These are phyloP conservation scores for Rhynchophorus ferrugineus DNA, from an alignment of 1,140 invertebrate species.

Conservation along the genomic window DNA sequence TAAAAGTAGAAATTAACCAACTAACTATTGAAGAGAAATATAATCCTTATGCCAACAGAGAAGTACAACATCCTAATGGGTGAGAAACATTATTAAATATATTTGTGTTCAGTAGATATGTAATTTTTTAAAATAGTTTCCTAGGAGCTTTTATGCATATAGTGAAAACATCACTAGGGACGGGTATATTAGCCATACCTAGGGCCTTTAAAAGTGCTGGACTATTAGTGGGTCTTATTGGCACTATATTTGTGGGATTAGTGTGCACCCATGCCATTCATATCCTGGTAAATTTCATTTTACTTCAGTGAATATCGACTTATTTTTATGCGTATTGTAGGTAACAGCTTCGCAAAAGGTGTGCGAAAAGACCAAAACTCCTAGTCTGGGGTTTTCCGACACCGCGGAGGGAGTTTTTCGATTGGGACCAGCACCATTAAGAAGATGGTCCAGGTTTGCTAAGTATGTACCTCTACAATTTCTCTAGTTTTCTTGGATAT, in stretches of 20 bases:
- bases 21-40: slow-evolving; percentile 2
- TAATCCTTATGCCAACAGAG: slow-evolving; percentile 24
- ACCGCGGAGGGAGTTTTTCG: slow-evolving; percentile 71
- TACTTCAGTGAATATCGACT: background rate
- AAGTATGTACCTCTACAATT: slow-evolving; percentile 38
- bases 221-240: slow-evolving; percentile 58
- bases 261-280: slow-evolving; percentile 73
- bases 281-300: slow-evolving; percentile 45
- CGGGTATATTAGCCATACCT: slow-evolving; percentile 83
- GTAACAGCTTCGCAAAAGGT: slow-evolving; percentile 66
- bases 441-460: slow-evolving; percentile 50
- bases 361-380: slow-evolving; percentile 55
- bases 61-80: slow-evolving; percentile 24
- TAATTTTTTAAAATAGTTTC: slow-evolving; percentile 46
- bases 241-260: slow-evolving; percentile 62
- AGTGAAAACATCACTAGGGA: slow-evolving; percentile 76
- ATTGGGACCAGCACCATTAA: slow-evolving; percentile 55
- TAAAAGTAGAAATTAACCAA: background rate
- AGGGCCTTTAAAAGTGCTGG: slow-evolving; percentile 75
- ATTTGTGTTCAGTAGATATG: background rate
- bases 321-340: slow-evolving; percentile 37
- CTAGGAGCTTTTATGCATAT: slow-evolving; percentile 66
- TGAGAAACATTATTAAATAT: slow-evolving; percentile 6
- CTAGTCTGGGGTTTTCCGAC: slow-evolving; percentile 65
- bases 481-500: background rate